Evolutionary conservation across 2,797 vertebrate genomes (phyloP), one percentile per base, ranked within the genome.

Genomic region (Scleropages formosus): DNA sequence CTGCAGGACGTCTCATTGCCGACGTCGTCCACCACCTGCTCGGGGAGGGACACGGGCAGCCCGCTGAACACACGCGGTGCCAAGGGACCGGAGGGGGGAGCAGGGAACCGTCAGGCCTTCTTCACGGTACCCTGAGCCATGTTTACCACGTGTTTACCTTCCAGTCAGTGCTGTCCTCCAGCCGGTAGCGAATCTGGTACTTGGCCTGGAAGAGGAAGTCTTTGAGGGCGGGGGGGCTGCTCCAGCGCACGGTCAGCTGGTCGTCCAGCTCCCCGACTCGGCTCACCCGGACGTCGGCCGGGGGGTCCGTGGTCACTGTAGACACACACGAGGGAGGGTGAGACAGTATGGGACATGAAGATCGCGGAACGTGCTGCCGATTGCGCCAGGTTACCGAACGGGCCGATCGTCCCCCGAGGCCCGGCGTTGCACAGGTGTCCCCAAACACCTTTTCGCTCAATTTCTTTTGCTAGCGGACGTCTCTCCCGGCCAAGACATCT

Each of bases 1-100:
- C 97, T 92, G 46, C 97, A 99, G 0, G 96, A 97, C 0, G 97
- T 99, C 89, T 98, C 96, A 87, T 99, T 99, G 79, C 97, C 96
- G 39, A 98, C 93, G 0, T 98, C 95, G 3, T 98, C 95, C 85
- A 99, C 95, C 65, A 99, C 94, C 97, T 99, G 86, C 15, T 39
- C 65, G 64, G 65, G 24, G 16, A 13, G 0, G 56, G 58, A 0
- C 10, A 9, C 20, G 8, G 24, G 10, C 46, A 31, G 46, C 12
- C 59, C 47, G 69, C 18, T 15, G 4, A 18, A 9, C 9, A 8
- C 49, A 53, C 49, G 53, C 15, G 8, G n/a, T 39, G 31, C 6
- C 31, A 39, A 31, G 31, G 39, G 31, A n/a, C n/a, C 2, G 39
- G 2, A 39, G 2, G 2, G 31, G 31, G 31, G 39, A 31, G 2